Percentiles rank a stretch among this genome's conserved stretches.
These are phyloP conservation scores for Pygoscelis antarcticus DNA, from an alignment of 2,113 vertebrate genomes.

Conservation along the genomic window DNA sequence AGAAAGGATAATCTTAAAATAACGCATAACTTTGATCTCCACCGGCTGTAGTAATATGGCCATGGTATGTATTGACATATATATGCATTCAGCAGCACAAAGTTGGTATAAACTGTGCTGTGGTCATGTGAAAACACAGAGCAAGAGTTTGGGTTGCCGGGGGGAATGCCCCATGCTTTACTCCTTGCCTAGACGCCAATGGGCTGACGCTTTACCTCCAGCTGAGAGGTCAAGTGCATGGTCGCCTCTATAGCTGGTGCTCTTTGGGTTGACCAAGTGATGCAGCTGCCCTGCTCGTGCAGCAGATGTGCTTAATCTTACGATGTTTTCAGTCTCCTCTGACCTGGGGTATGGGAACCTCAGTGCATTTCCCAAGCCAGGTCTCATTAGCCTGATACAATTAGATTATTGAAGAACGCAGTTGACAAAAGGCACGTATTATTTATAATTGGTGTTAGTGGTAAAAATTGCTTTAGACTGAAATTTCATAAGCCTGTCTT, in stretches of 20 bases:
- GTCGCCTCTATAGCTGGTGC: background rate
- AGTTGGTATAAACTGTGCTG: background rate
- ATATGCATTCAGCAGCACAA: no score
- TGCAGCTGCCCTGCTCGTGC: background rate
- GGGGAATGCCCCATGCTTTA: background rate
- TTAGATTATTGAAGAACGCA: constrained; percentile 56
- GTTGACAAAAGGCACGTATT: constrained; percentile 44
- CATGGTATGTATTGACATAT: background rate
- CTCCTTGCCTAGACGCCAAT: background rate
- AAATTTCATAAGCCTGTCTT: constrained; percentile 44
- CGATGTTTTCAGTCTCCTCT: constrained; percentile 25
- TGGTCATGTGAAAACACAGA: background rate
- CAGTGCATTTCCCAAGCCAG: constrained; percentile 47
- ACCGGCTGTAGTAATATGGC: background rate
- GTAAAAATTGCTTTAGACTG: constrained; percentile 44
- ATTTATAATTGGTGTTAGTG: constrained; percentile 48
- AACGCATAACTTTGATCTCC: background rate
- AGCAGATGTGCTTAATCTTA: constrained; percentile 44
- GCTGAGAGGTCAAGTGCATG: background rate
- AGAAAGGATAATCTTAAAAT: background rate
- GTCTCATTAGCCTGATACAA: constrained; percentile 50
- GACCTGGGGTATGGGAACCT: constrained; percentile 49
- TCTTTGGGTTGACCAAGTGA: constrained; percentile 6
- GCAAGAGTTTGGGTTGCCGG: background rate
- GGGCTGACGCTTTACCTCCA: background rate